Base-by-base conservation (phyloP, 2,888 invertebrate species). In the Xestia c-nigrum region DNA sequence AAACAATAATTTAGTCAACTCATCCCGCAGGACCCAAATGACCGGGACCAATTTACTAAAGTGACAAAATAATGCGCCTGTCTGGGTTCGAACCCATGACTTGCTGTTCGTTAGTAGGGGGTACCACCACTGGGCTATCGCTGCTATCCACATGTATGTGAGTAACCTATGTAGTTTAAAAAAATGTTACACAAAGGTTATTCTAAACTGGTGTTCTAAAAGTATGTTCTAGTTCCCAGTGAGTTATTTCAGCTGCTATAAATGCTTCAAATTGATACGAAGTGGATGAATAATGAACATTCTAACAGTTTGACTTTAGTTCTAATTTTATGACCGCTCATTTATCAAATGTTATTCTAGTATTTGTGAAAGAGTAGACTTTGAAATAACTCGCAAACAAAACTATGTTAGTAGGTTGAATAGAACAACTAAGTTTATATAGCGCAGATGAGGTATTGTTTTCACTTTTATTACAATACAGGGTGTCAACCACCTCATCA, bases 241-340 rank as follows among this genome's bases (percentile, higher is more conserved):
- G 43, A 71, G 38, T 69, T 59, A 74, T 67, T 83, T 71, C 43
- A 78, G 69, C 38, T 66, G 43, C 7, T 69, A 21, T 52, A 64
- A 65, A 59, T 24, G 74, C 12, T 76, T 63, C 6, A 61, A 82
- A 61, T 69, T 69, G 21, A 57, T 64, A 72, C 21, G 10, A 80
- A 76, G 16, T 40, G 43, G 70, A 76, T 66, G 57, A 71, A 46
- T 71, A 57, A 57, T 46, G 65, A 76, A 68, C 38, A 68, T 65
- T 79, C 72, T 16, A 43, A 79, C 43, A 46, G 61, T 47, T 55
- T 43, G 47, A 81, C 59, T 81, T 59, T 59, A 47, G 81, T 65
- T 81, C 14, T 52, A 70, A 65, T 24, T 65, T 47, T 16, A 10
- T 16, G 40, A 67, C 16, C 14, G 61, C 21, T 38, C 19, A 59